These are phyloP conservation scores for Onchidella celtica DNA, from an alignment of 2,888 invertebrate species.

Conservation along the genomic window DNA sequence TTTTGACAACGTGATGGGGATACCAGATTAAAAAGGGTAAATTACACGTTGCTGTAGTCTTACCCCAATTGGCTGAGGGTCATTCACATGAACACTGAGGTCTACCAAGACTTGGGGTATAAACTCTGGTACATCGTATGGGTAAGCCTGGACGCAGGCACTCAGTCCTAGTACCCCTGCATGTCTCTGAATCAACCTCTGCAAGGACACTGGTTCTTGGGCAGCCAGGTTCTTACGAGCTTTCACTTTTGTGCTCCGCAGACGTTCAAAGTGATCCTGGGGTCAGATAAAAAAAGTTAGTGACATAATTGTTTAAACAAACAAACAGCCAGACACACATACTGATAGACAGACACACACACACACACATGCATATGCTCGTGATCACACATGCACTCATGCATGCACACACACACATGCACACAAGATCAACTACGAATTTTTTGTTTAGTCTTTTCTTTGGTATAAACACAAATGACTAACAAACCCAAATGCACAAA, in stretches of 20 bases:
- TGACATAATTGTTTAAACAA: background rate
- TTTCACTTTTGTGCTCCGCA: constrained; percentile 74
- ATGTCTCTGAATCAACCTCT: constrained; percentile 82
- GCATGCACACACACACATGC: no score
- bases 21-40: no score
- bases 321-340: no score
- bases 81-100: constrained; percentile 89
- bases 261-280: constrained; percentile 84
- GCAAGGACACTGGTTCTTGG: constrained; percentile 55
- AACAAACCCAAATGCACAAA: no score
- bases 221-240: background rate
- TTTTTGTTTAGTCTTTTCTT: no score
- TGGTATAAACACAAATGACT: no score
- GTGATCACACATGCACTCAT: no score
- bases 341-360: no score
- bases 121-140: constrained; percentile 91
- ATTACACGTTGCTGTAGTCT: no score
- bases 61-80: constrained; percentile 93
- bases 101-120: constrained; percentile 89
- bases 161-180: constrained; percentile 93
- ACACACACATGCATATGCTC: no score
- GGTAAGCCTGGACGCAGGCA: constrained; percentile 92
- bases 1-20: no score
- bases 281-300: background rate
- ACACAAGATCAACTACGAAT: no score